A percentile compares a stretch with the other conserved stretches of the same genome.
phyloP scores from a whole-genome alignment of 2,888 invertebrate genomes.

The Troides oblongomaculatus region DNA sequence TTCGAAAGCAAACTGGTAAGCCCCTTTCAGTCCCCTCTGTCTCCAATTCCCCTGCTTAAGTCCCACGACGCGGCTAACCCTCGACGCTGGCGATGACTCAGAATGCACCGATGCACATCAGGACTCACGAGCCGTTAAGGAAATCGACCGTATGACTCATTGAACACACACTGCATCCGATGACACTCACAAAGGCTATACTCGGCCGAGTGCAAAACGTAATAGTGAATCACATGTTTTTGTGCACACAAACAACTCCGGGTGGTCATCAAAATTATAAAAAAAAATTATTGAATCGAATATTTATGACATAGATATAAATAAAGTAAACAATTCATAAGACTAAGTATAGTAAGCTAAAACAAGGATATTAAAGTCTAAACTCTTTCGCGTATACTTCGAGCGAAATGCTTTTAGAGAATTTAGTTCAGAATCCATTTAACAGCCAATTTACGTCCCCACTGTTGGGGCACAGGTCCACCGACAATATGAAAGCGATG shows the following conservation, averaged over 20 bases:
- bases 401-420: no score
- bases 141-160: conserved; percentile 33
- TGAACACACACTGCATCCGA: conserved; percentile 2
- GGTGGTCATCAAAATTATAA: no score
- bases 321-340: no score
- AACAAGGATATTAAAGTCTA: no score
- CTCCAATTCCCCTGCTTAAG: neutral
- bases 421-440: no score
- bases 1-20: neutral
- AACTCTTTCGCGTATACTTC: no score
- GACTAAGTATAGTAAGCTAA: no score
- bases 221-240: conserved; percentile 16
- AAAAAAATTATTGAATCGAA: no score
- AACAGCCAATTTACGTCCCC: no score
- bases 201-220: conserved; percentile 12
- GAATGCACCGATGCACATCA: conserved; percentile 33
- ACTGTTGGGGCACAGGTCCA: no score
- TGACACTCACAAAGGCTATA: neutral
- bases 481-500: no score
- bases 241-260: neutral
- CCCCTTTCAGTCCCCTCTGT: neutral
- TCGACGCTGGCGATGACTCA: conserved; percentile 9
- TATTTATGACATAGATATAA: no score
- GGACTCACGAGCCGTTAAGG: conserved; percentile 34
- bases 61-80: neutral